Base-by-base conservation (phyloP, 1,140 invertebrate genomes). In the Triops longicaudatus region DNA sequence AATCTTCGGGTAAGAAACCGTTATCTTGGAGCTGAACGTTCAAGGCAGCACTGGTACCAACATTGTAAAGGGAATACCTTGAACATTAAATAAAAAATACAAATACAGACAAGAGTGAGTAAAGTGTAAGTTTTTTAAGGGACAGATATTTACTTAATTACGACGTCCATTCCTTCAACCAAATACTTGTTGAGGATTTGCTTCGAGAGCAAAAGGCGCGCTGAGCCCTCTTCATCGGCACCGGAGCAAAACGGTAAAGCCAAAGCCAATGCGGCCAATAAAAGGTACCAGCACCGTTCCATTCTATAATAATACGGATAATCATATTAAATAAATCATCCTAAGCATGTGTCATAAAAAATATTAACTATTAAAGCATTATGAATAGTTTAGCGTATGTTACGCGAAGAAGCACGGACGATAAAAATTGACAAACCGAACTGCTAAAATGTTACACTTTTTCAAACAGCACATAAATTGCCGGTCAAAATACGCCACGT, bases 111-210 rank as follows among this genome's bases (percentile, higher is more conserved):
- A 50, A 81, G 76, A 76, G 76, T 73, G 76, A 77, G 28, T 78
- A 72, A 43, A 1, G 63, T 43, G 73, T 76, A 78, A 78, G 78
- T 73, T 72, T 50, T 77, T 6, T 73, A 50, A 22, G 50, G 75
- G 17, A 44, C 43, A 90, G 83, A 83, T 85, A 81, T 75, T 72
- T 90, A 93, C 85, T 97, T 95, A 63, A 99, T 91, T 80, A 98
- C 89, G 81, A 98, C 91, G 84, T 99, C 97, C 90, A 96, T 95
- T 82, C 93, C 92, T 88, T 99, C 97, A n/a, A 99, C 97, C 75
- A 99, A 86, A 84, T 98, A 99, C 86, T 94, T 96, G 82, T 98
- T 99, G n/a, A 98, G 87, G 81, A 99, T 91, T 85, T 94, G 92
- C 85, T 95, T 95, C 4, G 92, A 92, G 17, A 94, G 89, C 73